Percentiles rank a stretch among this genome's conserved stretches.
Evolutionary conservation across 92 coral and sea anemone species (phyloP).

Genomic region (Scolanthus callimorphus): DNA sequence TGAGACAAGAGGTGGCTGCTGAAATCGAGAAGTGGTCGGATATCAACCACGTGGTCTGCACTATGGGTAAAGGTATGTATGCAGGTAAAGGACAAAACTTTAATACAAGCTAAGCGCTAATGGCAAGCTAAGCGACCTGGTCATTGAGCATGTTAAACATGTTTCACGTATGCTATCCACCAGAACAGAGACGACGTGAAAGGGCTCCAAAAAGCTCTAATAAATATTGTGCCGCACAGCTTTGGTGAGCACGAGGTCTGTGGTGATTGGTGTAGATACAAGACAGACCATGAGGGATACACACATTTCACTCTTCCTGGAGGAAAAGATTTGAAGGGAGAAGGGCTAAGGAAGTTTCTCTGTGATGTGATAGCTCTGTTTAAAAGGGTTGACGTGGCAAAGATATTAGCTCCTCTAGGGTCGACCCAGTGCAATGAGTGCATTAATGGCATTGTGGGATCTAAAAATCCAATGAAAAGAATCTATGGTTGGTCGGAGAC

Average conservation of each 20-base stretch:
- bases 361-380: not conserved
- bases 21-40: conserved; percentile 36
- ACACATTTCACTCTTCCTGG: not conserved
- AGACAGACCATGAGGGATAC: not conserved
- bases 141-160: too few relatives aligned
- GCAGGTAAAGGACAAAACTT: too few relatives aligned
- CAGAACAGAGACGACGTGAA: too few relatives aligned
- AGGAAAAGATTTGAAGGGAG: not conserved
- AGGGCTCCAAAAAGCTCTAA: too few relatives aligned
- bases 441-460: conserved; percentile 8
- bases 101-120: too few relatives aligned
- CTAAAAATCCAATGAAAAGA: conserved; percentile 19
- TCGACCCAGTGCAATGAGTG: conserved; percentile 22
- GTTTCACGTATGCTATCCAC: too few relatives aligned
- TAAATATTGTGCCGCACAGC: too few relatives aligned
- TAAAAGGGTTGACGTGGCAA: conserved; percentile 2
- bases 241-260: conserved; percentile 1
- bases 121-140: too few relatives aligned
- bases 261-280: not conserved
- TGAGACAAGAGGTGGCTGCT: conserved; percentile 16
- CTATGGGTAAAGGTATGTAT: conserved; percentile 13
- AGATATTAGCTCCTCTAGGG: conserved; percentile 26
- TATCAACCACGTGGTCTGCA: conserved; percentile 23
- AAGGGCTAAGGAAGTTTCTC: not conserved
- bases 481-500: conserved; percentile 26